A percentile compares a stretch with the other conserved stretches of the same genome.
These are phyloP conservation scores for Leucoraja ocellata DNA, from an alignment of 2,797 vertebrate genomes.

Conservation along the genomic window DNA sequence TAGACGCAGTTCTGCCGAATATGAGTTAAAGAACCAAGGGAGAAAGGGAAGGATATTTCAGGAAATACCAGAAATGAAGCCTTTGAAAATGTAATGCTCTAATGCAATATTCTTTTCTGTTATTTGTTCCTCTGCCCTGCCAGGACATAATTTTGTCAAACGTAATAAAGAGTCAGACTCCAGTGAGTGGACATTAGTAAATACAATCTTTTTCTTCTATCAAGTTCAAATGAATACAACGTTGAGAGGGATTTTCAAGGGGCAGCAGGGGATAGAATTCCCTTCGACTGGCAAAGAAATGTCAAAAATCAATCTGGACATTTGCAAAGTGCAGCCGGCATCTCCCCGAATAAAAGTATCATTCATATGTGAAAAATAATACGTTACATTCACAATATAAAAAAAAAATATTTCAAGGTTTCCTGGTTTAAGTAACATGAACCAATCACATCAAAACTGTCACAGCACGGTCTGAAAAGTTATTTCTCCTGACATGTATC, in stretches of 20 bases:
- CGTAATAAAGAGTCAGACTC: not conserved
- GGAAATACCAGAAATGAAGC: no score
- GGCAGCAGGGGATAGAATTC: not conserved
- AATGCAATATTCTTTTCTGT: no score
- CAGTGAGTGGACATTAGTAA: not conserved
- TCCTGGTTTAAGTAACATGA: not conserved
- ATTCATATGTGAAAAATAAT: not conserved
- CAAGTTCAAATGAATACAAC: not conserved
- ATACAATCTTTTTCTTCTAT: not conserved
- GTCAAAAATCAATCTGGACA: not conserved
- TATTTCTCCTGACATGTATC: slow-evolving; percentile 12
- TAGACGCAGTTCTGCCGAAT: not conserved
- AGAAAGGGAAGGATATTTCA: not conserved
- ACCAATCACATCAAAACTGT: not conserved
- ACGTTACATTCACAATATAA: not conserved
- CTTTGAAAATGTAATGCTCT: no score
- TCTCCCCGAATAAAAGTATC: not conserved
- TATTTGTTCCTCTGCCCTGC: not conserved
- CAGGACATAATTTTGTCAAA: not conserved
- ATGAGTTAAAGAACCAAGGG: not conserved
- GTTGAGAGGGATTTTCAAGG: not conserved
- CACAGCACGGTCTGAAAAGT: not conserved
- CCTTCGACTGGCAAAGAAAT: not conserved
- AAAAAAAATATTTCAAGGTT: not conserved
- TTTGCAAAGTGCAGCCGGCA: not conserved